A percentile compares a stretch with the other conserved stretches of the same genome.
Conservation (phyloP, 2,113 vertebrate species). For the Oncorhynchus keta region DNA sequence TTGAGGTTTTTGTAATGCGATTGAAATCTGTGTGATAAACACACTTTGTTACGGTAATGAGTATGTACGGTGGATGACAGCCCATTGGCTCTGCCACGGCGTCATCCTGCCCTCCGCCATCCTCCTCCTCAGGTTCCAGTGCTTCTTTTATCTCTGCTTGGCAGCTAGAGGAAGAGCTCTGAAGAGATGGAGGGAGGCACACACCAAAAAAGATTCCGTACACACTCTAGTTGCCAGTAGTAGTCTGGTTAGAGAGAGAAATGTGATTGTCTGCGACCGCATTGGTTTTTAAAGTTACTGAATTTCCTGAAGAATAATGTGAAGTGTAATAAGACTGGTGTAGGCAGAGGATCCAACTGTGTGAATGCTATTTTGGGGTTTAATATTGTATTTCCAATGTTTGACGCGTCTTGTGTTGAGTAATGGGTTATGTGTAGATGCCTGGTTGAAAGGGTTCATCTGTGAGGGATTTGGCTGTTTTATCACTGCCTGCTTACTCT, state of each 20-base stretch:
- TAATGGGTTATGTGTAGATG: constrained; percentile 37
- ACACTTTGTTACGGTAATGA: constrained; percentile 70
- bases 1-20: constrained; percentile 44
- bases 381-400: neutral
- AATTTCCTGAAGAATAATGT: constrained; percentile 51
- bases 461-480: constrained; percentile 35
- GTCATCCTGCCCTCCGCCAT: too few species aligned
- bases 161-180: constrained; percentile 64
- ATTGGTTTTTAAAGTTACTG: constrained; percentile 45
- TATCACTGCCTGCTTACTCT: constrained; percentile 32
- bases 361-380: too few species aligned
- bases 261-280: constrained; percentile 47
- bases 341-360: too few species aligned
- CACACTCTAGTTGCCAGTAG: constrained; percentile 52
- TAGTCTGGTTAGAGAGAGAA: constrained; percentile 51
- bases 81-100: constrained; percentile 58
- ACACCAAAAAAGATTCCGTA: constrained; percentile 60
- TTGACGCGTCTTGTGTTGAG: constrained; percentile 29
- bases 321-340: too few species aligned
- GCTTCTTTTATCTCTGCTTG: constrained; percentile 68
- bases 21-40: constrained; percentile 66
- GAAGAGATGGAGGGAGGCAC: constrained; percentile 55
- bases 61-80: constrained; percentile 52
- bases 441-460: constrained; percentile 23
- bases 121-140: constrained; percentile 57